Base-by-base conservation (phyloP, 1,140 invertebrate species). In the Pseudomyrmex dendroicus region DNA sequence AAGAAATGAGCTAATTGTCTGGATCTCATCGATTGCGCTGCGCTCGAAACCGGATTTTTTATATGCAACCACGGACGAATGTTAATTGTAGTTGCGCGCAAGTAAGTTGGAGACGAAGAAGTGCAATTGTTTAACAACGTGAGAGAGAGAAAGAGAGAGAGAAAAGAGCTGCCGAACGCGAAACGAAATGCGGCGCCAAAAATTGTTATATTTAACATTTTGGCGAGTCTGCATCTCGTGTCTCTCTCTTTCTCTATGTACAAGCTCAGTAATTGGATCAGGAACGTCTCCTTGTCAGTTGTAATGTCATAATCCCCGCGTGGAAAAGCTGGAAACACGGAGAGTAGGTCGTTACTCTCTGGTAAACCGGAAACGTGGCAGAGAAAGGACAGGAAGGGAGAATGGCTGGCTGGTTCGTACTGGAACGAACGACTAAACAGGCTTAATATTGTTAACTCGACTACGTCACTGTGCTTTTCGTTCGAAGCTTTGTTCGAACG, bases 341-440 rank as follows among this genome's bases (percentile, higher is more conserved):
- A 35, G 76, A 72, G 76, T 80, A 80, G 76, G 66, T 80, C 76
- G 76, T 80, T 80, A 80, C 76, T 72, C 76, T 80, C 66, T 72
- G 66, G 76, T 70, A 80, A 80, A 72, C 54, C 76, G 76, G 76
- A 80, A 80, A 80, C 76, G 66, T 35, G 76, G 54, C 66, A 48
- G 76, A 80, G 76, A 80, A 80, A 80, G 76, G 66, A 80, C 76
- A 80, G 76, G 76, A 80, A 80, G 66, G 66, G 76, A 80, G 35
- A 80, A 66, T 68, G 76, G 54, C 66, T 61, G 54, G 76, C 20
- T 54, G 76, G 35, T 35, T 70, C 76, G 76, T 50, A 48, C 66
- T 80, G 76, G 76, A 80, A 80, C 76, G 76, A 72, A 61, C 76
- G 66, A 61, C 76, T 80, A 80, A 80, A 80, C 76, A 80, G 67